Evolutionary conservation across 2,888 invertebrate genomes (phyloP), one percentile per base, ranked within the genome.

Genomic region (Drosophila fungiperda): DNA sequence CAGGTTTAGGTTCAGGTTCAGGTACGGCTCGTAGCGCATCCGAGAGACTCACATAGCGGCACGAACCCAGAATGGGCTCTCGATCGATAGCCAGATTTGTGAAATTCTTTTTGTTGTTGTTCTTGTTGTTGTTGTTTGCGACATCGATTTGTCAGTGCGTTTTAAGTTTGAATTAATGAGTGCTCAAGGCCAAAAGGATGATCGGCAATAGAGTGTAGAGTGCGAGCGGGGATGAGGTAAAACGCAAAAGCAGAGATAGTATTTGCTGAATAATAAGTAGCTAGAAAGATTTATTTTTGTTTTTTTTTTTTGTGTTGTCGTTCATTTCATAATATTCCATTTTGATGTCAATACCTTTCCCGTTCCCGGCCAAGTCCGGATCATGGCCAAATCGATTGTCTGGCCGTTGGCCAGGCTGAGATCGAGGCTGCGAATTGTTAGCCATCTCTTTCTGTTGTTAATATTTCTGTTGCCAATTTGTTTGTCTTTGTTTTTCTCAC

Each of bases 231-330:
- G 15, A 8, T 23, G 45, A 15, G 42, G 59, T 23, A 26, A 48
- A 57, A 58, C 26, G 54, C 49, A 48, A 57, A 58, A 23, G 52
- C 49, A 33, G 7, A 49, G 11, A 45, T 23, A 29, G 55, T 59
- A 64, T 42, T 70, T 55, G 54, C 54, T 49, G 38, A 61, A 69
- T 68, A 57, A 68, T 64, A 77, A 71, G 64, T 50, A 78, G 35
- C 42, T 63, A 42, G 32, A 61, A 57, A 76, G 81, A 84, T 86
- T 89, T 89, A 89, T 85, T 70, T 84, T 84, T 85, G 84, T 89
- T 85, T 26, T 26, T 26, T 26, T 2, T 2, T 26, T 26, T 26
- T 75, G 79, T 73, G 76, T 82, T 73, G 76, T 82, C 82, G 68
- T 68, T 20, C 67, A 76, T 82, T 87, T 89, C 84, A 75, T 76